Percentiles rank a stretch among this genome's conserved stretches.
phyloP scores from a whole-genome alignment of 2,888 invertebrate species.

The Agriotes lineatus region DNA sequence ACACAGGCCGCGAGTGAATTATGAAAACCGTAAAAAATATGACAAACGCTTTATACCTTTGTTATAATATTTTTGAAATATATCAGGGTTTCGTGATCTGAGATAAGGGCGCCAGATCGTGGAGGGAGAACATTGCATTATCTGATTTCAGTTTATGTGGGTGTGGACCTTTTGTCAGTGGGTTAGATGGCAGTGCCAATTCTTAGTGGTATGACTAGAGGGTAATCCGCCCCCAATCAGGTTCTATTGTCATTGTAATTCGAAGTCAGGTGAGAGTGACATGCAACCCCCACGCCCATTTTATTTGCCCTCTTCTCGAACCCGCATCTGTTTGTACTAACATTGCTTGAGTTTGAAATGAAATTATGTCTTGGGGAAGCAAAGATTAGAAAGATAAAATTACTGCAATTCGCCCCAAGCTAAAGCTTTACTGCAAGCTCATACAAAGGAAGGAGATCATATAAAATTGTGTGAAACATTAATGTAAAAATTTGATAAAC shows the following conservation, averaged over 20 bases:
- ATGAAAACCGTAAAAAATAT: slow-evolving; percentile 66
- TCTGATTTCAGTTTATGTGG: slow-evolving; percentile 51
- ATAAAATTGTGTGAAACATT: too few relatives aligned
- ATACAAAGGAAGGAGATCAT: too few relatives aligned
- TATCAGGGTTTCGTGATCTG: slow-evolving; percentile 58
- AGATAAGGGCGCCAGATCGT: slow-evolving; percentile 61
- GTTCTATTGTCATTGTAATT: slow-evolving; percentile 61
- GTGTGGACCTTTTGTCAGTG: slow-evolving; percentile 30
- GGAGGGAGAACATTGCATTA: slow-evolving; percentile 44
- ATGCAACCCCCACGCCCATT: slow-evolving; percentile 40
- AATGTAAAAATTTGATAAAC: too few relatives aligned
- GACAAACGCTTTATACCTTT: slow-evolving; percentile 64
- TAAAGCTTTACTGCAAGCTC: too few relatives aligned
- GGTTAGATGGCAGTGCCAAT: slow-evolving; percentile 36
- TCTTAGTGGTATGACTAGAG: slow-evolving; percentile 36
- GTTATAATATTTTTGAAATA: slow-evolving; percentile 63
- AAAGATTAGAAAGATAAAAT: too few relatives aligned
- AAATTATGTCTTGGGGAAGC: not conserved
- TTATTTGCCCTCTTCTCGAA: slow-evolving; percentile 15
- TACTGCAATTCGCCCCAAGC: too few relatives aligned
- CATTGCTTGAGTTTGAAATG: not conserved
- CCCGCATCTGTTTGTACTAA: slow-evolving; percentile 3
- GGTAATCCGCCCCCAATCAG: slow-evolving; percentile 58
- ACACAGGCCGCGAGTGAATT: slow-evolving; percentile 57
- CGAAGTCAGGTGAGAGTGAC: slow-evolving; percentile 59